These are phyloP conservation scores for Intoshia linei DNA, from an alignment of 1,140 invertebrate genomes.

Conservation along the genomic window DNA sequence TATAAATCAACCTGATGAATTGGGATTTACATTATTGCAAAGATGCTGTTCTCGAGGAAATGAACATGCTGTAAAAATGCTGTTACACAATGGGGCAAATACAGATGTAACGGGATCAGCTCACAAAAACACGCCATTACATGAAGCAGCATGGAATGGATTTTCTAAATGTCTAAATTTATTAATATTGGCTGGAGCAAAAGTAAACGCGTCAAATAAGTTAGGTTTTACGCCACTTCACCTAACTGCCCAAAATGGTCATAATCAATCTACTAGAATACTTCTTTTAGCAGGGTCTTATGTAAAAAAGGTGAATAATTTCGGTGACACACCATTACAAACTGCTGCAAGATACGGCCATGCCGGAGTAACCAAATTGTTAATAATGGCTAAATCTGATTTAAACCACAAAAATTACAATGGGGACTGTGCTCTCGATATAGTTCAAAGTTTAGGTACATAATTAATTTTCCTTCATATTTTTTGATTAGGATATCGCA, in stretches of 20 bases:
- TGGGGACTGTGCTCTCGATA: no score
- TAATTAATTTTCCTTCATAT: no score
- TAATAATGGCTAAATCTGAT: conserved; percentile 51
- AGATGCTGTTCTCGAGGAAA: no score
- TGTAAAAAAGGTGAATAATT: conserved; percentile 59
- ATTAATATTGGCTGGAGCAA: conserved; percentile 34
- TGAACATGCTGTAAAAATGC: no score
- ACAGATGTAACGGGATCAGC: no score
- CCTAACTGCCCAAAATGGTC: conserved; percentile 49
- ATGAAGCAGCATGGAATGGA: conserved; percentile 70
- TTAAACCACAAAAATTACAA: conserved; percentile 60
- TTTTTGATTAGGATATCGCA: no score
- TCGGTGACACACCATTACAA: conserved; percentile 62
- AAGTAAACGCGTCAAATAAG: conserved; percentile 39
- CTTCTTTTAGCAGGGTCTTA: conserved; percentile 48
- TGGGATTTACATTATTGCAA: no score
- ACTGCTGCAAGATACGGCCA: conserved; percentile 67
- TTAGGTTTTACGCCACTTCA: conserved; percentile 60
- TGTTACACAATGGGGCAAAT: no score
- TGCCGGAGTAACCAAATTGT: conserved; percentile 54
- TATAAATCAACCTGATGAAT: no score
- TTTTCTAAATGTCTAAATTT: conserved; percentile 47
- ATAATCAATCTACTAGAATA: conserved; percentile 64
- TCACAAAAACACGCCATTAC: conserved; percentile 62
- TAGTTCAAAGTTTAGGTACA: no score